Conservation (phyloP, 2,797 vertebrate species). For the Kryptolebias ocellatus region DNA sequence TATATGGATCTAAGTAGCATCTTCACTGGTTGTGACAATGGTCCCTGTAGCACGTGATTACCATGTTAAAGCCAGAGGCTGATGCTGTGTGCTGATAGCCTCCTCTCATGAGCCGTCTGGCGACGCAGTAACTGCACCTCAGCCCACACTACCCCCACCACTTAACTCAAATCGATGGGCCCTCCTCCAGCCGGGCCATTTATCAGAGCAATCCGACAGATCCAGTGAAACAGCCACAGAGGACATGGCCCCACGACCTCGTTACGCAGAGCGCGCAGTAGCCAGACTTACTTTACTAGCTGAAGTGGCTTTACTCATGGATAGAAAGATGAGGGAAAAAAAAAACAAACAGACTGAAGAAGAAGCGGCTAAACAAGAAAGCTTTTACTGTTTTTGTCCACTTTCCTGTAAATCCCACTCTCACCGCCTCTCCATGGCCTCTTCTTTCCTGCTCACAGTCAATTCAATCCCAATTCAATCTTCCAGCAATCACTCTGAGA, state of each 20-base stretch:
- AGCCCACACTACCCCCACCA: constrained; percentile 47
- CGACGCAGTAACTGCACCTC: constrained; percentile 53
- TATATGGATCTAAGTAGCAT: constrained; percentile 72
- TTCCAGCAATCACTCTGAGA: constrained; percentile 58
- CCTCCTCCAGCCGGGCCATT: constrained; percentile 71
- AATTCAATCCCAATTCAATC: constrained; percentile 79
- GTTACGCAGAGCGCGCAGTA: constrained; percentile 48
- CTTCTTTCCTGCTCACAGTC: constrained; percentile 52
- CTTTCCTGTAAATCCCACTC: constrained; percentile 30
- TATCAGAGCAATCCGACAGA: constrained; percentile 69
- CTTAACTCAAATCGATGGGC: constrained; percentile 80
- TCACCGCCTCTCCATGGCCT: constrained; percentile 20
- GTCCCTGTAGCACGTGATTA: constrained; percentile 70
- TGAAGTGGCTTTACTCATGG: constrained; percentile 67
- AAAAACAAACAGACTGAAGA: constrained; percentile 14
- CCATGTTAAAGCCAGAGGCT: constrained; percentile 63
- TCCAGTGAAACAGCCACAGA: constrained; percentile 66
- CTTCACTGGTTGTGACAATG: constrained; percentile 62
- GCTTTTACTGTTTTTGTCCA: constrained; percentile 24
- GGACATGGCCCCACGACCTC: constrained; percentile 65
- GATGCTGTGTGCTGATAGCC: constrained; percentile 60
- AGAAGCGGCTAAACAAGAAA: constrained; percentile 30
- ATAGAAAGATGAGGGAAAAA: constrained; percentile 33
- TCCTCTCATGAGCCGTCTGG: constrained; percentile 46
- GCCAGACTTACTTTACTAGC: constrained; percentile 67